Base-by-base conservation (phyloP, 1,140 invertebrate genomes). In the Bilobella aurantiaca region DNA sequence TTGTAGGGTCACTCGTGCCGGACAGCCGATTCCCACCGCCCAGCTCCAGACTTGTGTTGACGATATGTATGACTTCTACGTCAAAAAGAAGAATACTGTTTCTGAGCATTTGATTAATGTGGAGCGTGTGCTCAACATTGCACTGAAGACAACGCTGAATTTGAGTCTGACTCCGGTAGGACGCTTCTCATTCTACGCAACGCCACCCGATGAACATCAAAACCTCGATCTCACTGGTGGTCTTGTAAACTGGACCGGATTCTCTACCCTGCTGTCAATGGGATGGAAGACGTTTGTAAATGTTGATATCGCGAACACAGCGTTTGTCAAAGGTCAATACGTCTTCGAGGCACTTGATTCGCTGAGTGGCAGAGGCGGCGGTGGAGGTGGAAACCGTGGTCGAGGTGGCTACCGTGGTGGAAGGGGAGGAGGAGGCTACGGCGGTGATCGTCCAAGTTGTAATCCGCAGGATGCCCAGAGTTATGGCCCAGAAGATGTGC, bases 251-350 rank as follows among this genome's bases (percentile, higher is more conserved):
- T 63, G 61, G 61, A 28, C 37, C 14, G 61, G 61, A 63, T 53
- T 49, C 27, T 63, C 61, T n/a, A 8, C 34, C 21, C 46, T 49
- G 23, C 32, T 27, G 8, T 27, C 21, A 1, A 14, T 63, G 21
- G 61, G 61, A 3, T 63, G 61, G 61, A 63, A 63, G 49, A 25
- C 61, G 2, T 63, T 47, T 25, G 28, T 63, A 2, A 63, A 46
- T 18, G 29, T 63, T n/a, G 61, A 63, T 53, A n/a, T 63, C 2
- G 61, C 61, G 2, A 63, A 63, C 27, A 28, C 37, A 2, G 61
- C 61, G 8, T 63, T 63, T 49, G 16, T 63, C 31, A 34, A 29
- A 12, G 58, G 58, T 2, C 29, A 60, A 25, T 21, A 2, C 2
- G 58, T 34, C 31, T 34, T 37, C 29, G 59, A 62, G 21, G 37